Evolutionary conservation across 2,888 invertebrate genomes (phyloP).

Genomic region (Andrena hattorfiana): DNA sequence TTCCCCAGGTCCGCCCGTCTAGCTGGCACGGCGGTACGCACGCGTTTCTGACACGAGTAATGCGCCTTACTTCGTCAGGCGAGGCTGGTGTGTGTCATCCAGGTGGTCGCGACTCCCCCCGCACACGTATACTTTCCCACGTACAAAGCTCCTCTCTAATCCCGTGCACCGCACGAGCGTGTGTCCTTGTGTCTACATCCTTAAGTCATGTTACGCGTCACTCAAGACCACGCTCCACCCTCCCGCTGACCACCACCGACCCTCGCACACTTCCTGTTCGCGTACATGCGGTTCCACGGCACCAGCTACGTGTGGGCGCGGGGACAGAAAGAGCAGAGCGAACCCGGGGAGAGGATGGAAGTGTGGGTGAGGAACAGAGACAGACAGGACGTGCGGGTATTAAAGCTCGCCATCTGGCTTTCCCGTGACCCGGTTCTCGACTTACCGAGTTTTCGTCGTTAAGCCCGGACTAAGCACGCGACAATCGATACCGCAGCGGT

Average conservation of each 20-base stretch:
- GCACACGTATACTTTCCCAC: not conserved
- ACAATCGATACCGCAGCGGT: conserved; percentile 60
- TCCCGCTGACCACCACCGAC: conserved; percentile 61
- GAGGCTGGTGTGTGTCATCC: conserved; percentile 24
- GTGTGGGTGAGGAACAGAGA: not conserved
- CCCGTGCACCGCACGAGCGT: conserved; percentile 35
- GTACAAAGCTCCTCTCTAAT: conserved; percentile 12
- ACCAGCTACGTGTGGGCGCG: not conserved
- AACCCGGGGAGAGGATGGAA: not conserved
- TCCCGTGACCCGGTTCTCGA: conserved; percentile 70
- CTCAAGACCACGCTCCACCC: conserved; percentile 65
- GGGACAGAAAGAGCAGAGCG: not conserved
- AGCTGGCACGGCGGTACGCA: conserved; percentile 17
- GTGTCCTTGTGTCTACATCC: conserved; percentile 60
- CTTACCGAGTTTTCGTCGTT: conserved; percentile 68
- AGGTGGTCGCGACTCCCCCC: conserved; percentile 18
- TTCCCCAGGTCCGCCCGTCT: not conserved
- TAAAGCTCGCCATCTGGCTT: conserved; percentile 69
- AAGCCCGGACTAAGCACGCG: conserved; percentile 62
- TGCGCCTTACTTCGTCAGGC: conserved; percentile 27
- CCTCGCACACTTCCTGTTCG: conserved; percentile 54
- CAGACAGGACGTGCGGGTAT: conserved; percentile 41
- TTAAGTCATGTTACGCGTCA: conserved; percentile 69
- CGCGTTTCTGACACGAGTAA: conserved; percentile 15
- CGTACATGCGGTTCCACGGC: conserved; percentile 33